Evolutionary conservation across 2,888 invertebrate species (phyloP), one percentile per base, ranked within the genome.

Genomic region (Physocephala rufipes): DNA sequence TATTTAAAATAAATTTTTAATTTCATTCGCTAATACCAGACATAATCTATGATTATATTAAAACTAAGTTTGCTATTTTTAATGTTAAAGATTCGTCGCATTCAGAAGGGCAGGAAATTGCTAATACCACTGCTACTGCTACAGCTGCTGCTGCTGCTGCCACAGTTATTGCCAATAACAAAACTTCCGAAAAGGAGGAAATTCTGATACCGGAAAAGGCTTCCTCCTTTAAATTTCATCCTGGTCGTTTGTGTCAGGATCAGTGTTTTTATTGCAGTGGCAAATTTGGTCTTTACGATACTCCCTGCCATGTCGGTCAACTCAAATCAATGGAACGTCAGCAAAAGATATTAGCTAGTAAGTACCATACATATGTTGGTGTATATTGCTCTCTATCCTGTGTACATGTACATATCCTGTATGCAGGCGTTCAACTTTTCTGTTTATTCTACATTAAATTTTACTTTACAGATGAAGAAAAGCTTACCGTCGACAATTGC

Each of bases 221-320:
- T 0, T 93, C 94, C 12, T 94, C 94, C 0, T 95, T 95, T 85
- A 93, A 93, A 80, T 93, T 95, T 79, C 95, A 95, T 86, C 94
- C 94, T 0, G 94, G 91, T 0, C 87, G 94, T 13, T 86, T 94
- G 66, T 95, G 95, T 82, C 91, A 91, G 83, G 94, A 95, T 86
- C 94, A 94, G 79, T 95, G 95, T 82, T 92, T 92, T 81, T 94
- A 94, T 83, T 95, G 95, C 81, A 93, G 93, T 71, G 94, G 94
- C 13, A 95, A 94, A 85, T 95, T 95, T 79, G 95, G 95, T 0
- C 89, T 93, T 0, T 91, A 94, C 75, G 95, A 95, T 80, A 95
- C 95, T 0, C 95, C 95, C 0, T 94, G 94, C 85, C 95, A 95
- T 82, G 91, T 95, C 67, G 95, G 94, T 0, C 94, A 94, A 86